These are phyloP conservation scores for Odontocolon sp. DNA, from an alignment of 2,888 invertebrate genomes.

Conservation along the genomic window DNA sequence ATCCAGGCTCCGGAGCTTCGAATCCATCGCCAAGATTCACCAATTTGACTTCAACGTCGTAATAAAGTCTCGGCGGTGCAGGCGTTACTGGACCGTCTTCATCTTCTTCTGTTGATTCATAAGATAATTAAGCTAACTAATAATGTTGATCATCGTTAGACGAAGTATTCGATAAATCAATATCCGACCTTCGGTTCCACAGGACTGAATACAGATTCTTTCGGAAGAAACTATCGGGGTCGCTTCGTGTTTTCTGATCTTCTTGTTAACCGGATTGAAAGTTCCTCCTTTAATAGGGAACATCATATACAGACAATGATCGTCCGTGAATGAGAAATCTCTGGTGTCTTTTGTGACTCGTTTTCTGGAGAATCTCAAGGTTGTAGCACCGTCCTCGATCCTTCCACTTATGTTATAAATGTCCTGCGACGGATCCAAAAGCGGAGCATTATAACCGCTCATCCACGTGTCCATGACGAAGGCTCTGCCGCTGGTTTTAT, in stretches of 20 bases:
- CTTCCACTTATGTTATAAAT: slow-evolving; percentile 86
- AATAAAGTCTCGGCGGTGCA: slow-evolving; percentile 86
- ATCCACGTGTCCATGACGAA: slow-evolving; percentile 96
- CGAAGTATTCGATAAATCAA: slow-evolving; percentile 40
- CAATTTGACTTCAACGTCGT: slow-evolving; percentile 88
- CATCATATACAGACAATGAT: slow-evolving; percentile 92
- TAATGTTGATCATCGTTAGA: not conserved
- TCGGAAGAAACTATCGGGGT: slow-evolving; percentile 88
- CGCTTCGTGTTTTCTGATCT: slow-evolving; percentile 90
- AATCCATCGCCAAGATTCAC: slow-evolving; percentile 90
- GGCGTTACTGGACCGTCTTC: slow-evolving; percentile 84
- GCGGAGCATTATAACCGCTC: slow-evolving; percentile 88
- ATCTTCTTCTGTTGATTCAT: slow-evolving; percentile 82
- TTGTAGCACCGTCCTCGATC: slow-evolving; percentile 89
- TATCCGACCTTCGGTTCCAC: slow-evolving; percentile 85
- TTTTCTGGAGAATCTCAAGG: slow-evolving; percentile 90
- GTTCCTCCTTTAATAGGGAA: slow-evolving; percentile 92
- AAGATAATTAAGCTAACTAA: slow-evolving; percentile 3
- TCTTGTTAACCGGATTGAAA: slow-evolving; percentile 92
- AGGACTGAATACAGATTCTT: slow-evolving; percentile 91
- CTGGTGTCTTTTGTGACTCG: slow-evolving; percentile 87
- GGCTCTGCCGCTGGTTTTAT: slow-evolving; percentile 87
- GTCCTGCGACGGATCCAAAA: slow-evolving; percentile 89
- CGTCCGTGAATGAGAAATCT: slow-evolving; percentile 92
- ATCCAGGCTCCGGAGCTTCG: slow-evolving; percentile 87